Base-by-base conservation (phyloP, 2,888 invertebrate genomes). In the Drepana falcataria region DNA sequence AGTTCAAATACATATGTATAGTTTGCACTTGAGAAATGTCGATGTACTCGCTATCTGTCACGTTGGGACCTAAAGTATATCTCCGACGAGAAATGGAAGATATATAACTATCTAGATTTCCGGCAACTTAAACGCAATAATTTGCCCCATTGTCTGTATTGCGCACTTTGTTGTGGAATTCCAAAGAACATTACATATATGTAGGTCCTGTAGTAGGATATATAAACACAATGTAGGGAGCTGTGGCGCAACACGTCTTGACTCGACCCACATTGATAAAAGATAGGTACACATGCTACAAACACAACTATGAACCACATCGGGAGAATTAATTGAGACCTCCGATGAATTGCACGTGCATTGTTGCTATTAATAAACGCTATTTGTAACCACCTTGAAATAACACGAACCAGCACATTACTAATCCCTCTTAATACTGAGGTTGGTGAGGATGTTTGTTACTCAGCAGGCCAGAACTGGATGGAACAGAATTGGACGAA, bases 181-280 rank as follows among this genome's bases (percentile, higher is more conserved):
- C 6, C n/a, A 49, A 49, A 49, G 33, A 41, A 51, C 34, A 51
- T 33, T 51, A 40, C n/a, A 41, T 34, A 35, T 51, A 40, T 34
- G 41, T 9, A 33, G 41, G 40, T 55, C 21, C 4, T 47, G 34
- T 33, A 7, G 34, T 21, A 4, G n/a, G 52, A 33, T 41, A 6
- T 41, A 41, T n/a, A 9, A 68, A 71, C 65, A 70, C 66, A 59
- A 59, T 73, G 60, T 71, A 79, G 78, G 81, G 81, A 84, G 85
- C 73, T 82, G 84, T 84, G 85, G 84, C 73, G 70, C 81, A 81
- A 75, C 78, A 64, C 65, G 71, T 72, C 69, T 72, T 79, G 87
- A 72, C 69, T 72, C 80, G 87, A 82, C 88, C 88, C 64, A 87
- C 71, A 73, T 88, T 82, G 88, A 89, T 89, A 87, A 88, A 75